Conservation (phyloP, 1,140 invertebrate genomes). For the Penaeus japonicus region DNA sequence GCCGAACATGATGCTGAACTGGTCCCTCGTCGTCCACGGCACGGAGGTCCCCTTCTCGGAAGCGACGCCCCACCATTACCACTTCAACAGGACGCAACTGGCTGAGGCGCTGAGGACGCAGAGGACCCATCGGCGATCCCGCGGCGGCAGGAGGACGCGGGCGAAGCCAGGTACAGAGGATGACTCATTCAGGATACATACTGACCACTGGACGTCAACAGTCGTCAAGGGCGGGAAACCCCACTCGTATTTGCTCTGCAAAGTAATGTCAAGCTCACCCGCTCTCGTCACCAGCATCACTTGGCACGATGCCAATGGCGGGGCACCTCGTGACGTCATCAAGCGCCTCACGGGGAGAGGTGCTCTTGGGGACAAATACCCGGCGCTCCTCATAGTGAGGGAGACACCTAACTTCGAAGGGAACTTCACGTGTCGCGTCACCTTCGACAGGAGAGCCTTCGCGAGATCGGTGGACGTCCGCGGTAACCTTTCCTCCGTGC, state of each 20-base stretch:
- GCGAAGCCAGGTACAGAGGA: not conserved
- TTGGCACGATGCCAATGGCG: slow-evolving; percentile 7
- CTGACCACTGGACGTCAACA: slow-evolving; percentile 22
- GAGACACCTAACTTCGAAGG: not conserved
- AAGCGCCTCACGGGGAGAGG: not conserved
- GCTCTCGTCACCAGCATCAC: not conserved
- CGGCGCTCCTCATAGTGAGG: slow-evolving; percentile 8
- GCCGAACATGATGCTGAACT: slow-evolving; percentile 81
- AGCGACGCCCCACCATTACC: slow-evolving; percentile 7
- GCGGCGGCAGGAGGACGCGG: too few relatives aligned
- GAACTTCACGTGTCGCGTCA: slow-evolving; percentile 34
- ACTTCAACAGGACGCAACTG: slow-evolving; percentile 33
- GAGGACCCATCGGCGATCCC: too few relatives aligned
- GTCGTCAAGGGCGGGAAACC: not conserved
- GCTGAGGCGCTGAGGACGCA: not conserved
- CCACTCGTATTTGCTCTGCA: slow-evolving; percentile 23
- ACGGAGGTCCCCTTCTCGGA: slow-evolving; percentile 69
- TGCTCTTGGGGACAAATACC: not conserved
- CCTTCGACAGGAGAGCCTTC: not conserved
- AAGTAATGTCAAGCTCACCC: not conserved
- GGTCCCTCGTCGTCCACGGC: slow-evolving; percentile 92
- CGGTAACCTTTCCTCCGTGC: not conserved
- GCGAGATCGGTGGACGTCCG: not conserved
- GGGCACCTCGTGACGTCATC: not conserved
- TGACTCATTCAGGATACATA: not conserved